Evolutionary conservation across 2,113 vertebrate genomes (phyloP).

Genomic region (Corydoras sp.): DNA sequence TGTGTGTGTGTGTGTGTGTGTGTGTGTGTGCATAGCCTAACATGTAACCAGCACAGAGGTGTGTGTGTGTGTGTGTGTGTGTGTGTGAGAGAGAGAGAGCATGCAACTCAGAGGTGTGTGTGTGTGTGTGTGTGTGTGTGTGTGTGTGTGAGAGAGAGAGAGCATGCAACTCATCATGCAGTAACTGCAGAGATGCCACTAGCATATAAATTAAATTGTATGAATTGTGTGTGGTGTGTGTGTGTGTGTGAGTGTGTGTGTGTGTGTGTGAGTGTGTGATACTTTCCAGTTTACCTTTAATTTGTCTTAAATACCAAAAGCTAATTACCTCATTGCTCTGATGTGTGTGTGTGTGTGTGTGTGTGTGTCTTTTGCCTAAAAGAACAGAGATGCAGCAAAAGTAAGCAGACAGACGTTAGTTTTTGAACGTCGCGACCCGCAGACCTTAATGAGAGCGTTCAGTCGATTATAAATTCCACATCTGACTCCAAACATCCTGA

Average conservation of each 20-base stretch:
- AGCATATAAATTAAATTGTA: too few relatives aligned
- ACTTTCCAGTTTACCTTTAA: slow-evolving; percentile 7
- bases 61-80: not conserved
- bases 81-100: not conserved
- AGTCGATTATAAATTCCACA: not conserved
- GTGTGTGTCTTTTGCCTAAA: slow-evolving; percentile 40
- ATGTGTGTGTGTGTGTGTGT: slow-evolving; percentile 11
- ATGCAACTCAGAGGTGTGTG: too few relatives aligned
- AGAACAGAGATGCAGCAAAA: slow-evolving; percentile 9
- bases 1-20: slow-evolving; percentile 5
- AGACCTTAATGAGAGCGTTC: not conserved
- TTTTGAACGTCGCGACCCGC: not conserved
- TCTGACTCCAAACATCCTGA: too few relatives aligned
- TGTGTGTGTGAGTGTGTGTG: slow-evolving; percentile 17
- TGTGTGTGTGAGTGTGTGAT: slow-evolving; percentile 6
- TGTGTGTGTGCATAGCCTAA: slow-evolving; percentile 1
- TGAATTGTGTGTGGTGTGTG: slow-evolving; percentile 3
- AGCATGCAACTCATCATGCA: not conserved
- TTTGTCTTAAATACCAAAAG: slow-evolving; percentile 27
- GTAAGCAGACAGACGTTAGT: slow-evolving; percentile 1
- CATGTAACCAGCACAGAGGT: not conserved
- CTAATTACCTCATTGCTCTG: slow-evolving; percentile 34
- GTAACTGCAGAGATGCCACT: too few relatives aligned
- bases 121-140: not conserved
- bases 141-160: slow-evolving; percentile 14